A percentile compares a stretch with the other conserved stretches of the same genome.
These are phyloP conservation scores for Nasonia longicornis DNA, from an alignment of 1,140 invertebrate genomes.

Conservation along the genomic window DNA sequence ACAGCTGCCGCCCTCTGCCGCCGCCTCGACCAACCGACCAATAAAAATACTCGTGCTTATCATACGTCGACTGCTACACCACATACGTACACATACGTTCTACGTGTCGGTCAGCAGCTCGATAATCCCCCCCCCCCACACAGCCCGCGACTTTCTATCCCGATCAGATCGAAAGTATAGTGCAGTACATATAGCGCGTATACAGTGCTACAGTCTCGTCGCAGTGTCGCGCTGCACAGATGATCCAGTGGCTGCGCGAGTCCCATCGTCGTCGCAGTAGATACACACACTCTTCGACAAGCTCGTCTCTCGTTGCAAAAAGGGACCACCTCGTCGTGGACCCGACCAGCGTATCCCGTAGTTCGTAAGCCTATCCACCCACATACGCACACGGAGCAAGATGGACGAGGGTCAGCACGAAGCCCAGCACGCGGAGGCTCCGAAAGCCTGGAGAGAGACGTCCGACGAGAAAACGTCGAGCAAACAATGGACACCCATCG, in stretches of 20 bases:
- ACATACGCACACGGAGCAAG: background rate
- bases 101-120: too few relatives aligned
- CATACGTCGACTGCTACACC: too few relatives aligned
- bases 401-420: background rate
- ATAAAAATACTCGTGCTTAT: too few relatives aligned
- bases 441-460: background rate
- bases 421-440: background rate
- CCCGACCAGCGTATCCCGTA: background rate
- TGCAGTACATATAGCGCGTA: background rate
- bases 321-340: background rate
- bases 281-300: background rate
- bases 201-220: background rate
- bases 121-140: too few relatives aligned
- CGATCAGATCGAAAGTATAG: background rate
- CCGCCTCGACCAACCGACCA: too few relatives aligned
- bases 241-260: background rate
- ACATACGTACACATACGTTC: too few relatives aligned
- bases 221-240: background rate
- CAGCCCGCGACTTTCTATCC: too few relatives aligned
- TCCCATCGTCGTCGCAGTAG: background rate
- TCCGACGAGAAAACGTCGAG: background rate
- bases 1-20: too few relatives aligned
- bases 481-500: background rate
- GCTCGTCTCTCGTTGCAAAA: background rate
- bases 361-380: background rate